Percentiles rank a stretch among this genome's conserved stretches.
Evolutionary conservation across 2,888 invertebrate species (phyloP).

Genomic region (Drosophila meridionalis): DNA sequence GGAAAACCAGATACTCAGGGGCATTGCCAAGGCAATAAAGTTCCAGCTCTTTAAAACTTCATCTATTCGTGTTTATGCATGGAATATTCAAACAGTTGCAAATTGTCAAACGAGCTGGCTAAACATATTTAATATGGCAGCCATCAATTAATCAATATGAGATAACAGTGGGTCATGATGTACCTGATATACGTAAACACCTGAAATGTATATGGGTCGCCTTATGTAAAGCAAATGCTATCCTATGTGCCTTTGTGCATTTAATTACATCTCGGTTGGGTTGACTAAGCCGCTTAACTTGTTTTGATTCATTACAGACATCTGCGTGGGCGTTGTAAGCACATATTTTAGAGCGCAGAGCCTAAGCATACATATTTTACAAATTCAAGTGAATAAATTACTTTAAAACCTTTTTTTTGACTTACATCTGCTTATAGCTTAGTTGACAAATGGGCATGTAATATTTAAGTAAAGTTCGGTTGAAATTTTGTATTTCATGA

Average conservation of each 20-base stretch:
- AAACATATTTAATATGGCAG: not conserved
- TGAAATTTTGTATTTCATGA: not conserved
- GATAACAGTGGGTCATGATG: not conserved
- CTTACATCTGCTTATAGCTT: not conserved
- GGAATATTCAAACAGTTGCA: not conserved
- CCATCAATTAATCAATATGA: conserved; percentile 9
- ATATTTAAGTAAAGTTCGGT: not conserved
- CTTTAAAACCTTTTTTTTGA: conserved; percentile 2
- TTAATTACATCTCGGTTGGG: conserved; percentile 50
- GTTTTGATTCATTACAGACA: conserved; percentile 46
- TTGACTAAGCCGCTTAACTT: conserved; percentile 44
- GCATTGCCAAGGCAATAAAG: conserved; percentile 3
- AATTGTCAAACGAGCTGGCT: not conserved
- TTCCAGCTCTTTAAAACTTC: conserved; percentile 37
- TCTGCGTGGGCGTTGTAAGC: conserved; percentile 47
- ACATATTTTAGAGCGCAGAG: not conserved
- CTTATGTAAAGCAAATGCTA: not conserved
- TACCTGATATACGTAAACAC: not conserved
- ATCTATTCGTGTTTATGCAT: conserved; percentile 30
- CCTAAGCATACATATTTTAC: conserved; percentile 13
- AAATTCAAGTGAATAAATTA: conserved; percentile 5
- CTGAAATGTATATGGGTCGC: not conserved
- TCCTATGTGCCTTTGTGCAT: conserved; percentile 32
- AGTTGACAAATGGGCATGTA: not conserved
- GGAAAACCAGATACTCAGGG: not conserved